Evolutionary conservation across 2,888 invertebrate genomes (phyloP), one percentile per base, ranked within the genome.

Genomic region (Dexiosoma caninum): DNA sequence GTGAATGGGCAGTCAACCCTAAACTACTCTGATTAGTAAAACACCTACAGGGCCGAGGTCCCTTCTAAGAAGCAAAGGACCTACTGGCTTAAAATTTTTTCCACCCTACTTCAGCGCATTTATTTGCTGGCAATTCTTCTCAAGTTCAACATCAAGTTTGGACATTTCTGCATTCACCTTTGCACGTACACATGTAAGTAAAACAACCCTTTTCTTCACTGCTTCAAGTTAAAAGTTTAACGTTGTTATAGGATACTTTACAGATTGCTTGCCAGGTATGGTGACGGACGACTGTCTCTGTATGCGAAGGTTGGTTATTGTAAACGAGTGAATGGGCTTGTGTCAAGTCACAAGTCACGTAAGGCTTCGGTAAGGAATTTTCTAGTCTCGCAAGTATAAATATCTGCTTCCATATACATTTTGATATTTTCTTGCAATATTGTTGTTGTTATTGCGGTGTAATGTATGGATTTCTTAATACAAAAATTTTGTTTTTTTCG

Each of bases 311-410:
- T 53, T 27, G 66, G n/a, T 12, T 57, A 27, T 44, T 66, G 66
- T 78, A 51, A 60, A 19, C n/a, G 49, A 32, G 37, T 57, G 14
- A 9, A 30, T 27, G 46, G 71, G 80, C 80, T 80, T 80, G 80
- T 76, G 80, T 80, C 80, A 80, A 80, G 77, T 74, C 81, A 74
- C 67, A 77, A 74, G 81, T 81, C 81, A 81, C 69, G 81, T 81
- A 81, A 64, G 81, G 81, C 81, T 81, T 81, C 81, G 57, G 64
- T 19, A 69, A 81, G 69, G 81, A 81, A 81, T 81, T 72, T 77
- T 51, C 27, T 59, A 57, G 49, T 55, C 67, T 81, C 42, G 37
- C 23, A 21, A 40, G 30, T 62, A 53, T 40, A 53, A 71, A 23
- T 62, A 72, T 53, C 23, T 64, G 6, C n/a, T 51, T 23, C 12